Percentiles rank a stretch among this genome's conserved stretches.
Evolutionary conservation across 2,113 vertebrate genomes (phyloP).

Genomic region (Panthera leo): DNA sequence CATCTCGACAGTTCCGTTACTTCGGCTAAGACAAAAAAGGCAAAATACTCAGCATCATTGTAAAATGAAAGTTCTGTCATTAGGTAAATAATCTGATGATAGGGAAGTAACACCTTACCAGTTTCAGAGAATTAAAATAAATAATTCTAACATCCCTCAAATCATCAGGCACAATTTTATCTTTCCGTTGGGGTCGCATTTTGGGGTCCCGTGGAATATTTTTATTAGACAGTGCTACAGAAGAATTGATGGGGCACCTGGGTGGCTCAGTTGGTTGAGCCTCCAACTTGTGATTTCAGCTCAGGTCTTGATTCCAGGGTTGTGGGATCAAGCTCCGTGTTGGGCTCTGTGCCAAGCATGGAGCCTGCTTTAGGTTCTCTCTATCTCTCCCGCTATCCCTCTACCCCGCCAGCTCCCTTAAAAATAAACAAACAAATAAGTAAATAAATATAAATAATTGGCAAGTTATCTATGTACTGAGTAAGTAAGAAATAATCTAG

Average conservation of each 20-base stretch:
- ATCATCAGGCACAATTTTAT: constrained; percentile 19
- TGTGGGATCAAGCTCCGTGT: too few relatives aligned
- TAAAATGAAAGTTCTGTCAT: neutral
- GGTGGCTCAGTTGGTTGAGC: too few relatives aligned
- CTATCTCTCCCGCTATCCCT: too few relatives aligned
- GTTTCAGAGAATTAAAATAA: constrained; percentile 13
- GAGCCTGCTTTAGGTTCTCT: too few relatives aligned
- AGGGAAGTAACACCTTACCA: neutral
- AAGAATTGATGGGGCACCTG: neutral
- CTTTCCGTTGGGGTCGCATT: neutral
- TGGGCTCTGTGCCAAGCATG: too few relatives aligned
- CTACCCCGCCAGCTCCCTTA: too few relatives aligned
- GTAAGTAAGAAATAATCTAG: constrained; percentile 35
- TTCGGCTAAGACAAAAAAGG: constrained; percentile 13
- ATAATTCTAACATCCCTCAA: constrained; percentile 24
- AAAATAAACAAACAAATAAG: too few relatives aligned
- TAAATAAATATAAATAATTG: neutral
- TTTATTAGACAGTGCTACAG: neutral
- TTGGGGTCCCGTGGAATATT: neutral
- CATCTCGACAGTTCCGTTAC: neutral
- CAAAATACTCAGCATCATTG: neutral
- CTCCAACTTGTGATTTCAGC: too few relatives aligned
- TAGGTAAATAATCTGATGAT: neutral
- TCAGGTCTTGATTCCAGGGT: too few relatives aligned
- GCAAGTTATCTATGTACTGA: neutral